Evolutionary conservation across 2,113 vertebrate genomes (phyloP).

Genomic region (Cygnus atratus): DNA sequence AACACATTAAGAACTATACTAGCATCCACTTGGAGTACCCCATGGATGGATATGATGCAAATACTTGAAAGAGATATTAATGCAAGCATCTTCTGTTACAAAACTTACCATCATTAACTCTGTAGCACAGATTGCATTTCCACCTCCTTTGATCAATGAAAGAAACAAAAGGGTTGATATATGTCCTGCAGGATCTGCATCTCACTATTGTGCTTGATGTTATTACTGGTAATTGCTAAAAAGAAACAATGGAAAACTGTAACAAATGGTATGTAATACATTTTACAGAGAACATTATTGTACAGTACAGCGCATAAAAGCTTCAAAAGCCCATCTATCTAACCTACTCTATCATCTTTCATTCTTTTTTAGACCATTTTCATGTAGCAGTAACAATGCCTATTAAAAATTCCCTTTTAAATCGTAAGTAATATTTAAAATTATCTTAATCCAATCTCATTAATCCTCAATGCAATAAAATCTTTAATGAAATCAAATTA

Average conservation of each 20-base stretch:
- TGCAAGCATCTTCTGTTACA: background rate
- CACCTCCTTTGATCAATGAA: conserved; percentile 96
- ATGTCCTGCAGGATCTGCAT: conserved; percentile 94
- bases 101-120: conserved; percentile 92
- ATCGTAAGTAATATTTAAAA: background rate
- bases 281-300: background rate
- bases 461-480: background rate
- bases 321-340: background rate
- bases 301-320: background rate
- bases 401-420: background rate
- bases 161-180: conserved; percentile 97
- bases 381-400: background rate
- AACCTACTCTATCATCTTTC: background rate
- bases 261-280: background rate
- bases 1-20: background rate
- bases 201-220: conserved; percentile 96
- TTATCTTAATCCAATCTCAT: background rate
- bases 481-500: background rate
- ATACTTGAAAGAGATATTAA: background rate
- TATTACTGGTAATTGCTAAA: conserved; percentile 95
- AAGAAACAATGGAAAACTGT: conserved; percentile 10
- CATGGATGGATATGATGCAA: background rate
- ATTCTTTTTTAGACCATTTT: background rate
- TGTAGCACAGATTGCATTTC: conserved; percentile 97
- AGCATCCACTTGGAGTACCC: background rate